A percentile compares a stretch with the other conserved stretches of the same genome.
Conservation (phyloP, 1,140 invertebrate species). For the Trichoplusia ni region DNA sequence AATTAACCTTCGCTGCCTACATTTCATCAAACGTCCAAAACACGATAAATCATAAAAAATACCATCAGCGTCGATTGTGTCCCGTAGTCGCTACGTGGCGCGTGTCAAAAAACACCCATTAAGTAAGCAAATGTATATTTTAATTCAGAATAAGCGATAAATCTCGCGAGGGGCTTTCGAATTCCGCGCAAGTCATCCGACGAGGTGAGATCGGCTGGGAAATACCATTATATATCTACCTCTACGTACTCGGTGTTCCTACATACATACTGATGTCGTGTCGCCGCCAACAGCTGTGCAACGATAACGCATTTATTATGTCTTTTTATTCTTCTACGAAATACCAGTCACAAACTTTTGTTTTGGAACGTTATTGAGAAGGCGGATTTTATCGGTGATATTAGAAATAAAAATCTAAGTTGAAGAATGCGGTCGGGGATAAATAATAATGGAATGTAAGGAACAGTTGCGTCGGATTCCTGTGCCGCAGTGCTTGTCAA, state of each 20-base stretch:
- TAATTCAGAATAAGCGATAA: conserved; percentile 79
- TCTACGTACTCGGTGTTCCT: conserved; percentile 54
- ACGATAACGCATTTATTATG: conserved; percentile 45
- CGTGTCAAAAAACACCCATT: conserved; percentile 76
- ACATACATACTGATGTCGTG: conserved; percentile 62
- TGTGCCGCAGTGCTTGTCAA: conserved; percentile 37
- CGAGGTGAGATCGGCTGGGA: conserved; percentile 79
- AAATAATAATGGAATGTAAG: conserved; percentile 58
- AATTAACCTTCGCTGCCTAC: conserved; percentile 22
- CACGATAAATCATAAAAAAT: conserved; percentile 67
- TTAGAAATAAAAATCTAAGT: conserved; percentile 35
- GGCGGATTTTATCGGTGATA: conserved; percentile 24
- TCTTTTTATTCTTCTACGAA: conserved; percentile 36
- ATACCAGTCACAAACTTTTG: conserved; percentile 27
- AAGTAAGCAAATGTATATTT: conserved; percentile 77
- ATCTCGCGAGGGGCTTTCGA: conserved; percentile 80
- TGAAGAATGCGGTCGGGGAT: conserved; percentile 40
- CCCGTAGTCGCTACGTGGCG: conserved; percentile 61
- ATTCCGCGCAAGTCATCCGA: conserved; percentile 78
- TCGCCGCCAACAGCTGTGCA: conserved; percentile 52
- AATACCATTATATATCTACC: conserved; percentile 67
- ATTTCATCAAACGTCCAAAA: conserved; percentile 35
- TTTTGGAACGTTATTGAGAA: conserved; percentile 27
- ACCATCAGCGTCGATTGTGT: conserved; percentile 53
- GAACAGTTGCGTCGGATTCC: conserved; percentile 55